These are phyloP conservation scores for Atherinomorus stipes DNA, from an alignment of 2,113 vertebrate genomes.

Conservation along the genomic window DNA sequence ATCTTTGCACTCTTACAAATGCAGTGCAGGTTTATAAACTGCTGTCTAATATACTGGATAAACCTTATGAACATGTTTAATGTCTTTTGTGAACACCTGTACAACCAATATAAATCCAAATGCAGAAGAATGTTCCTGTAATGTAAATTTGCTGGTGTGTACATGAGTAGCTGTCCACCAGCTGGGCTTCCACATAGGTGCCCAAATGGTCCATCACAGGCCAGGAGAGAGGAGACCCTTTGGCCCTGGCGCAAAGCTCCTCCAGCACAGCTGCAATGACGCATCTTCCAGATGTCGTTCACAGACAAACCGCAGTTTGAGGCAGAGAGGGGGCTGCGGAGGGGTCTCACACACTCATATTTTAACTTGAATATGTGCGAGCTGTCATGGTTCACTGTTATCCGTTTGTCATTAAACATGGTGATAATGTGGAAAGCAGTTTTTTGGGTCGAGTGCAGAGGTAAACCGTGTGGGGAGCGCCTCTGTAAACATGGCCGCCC, in stretches of 20 bases:
- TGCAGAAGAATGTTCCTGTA: constrained; percentile 1
- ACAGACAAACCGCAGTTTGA: constrained; percentile 48
- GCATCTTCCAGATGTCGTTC: constrained; percentile 81
- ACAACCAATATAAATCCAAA: constrained; percentile 6
- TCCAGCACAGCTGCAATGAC: constrained; percentile 81
- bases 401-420: constrained; percentile 59
- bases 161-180: constrained; percentile 67
- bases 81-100: background rate
- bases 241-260: constrained; percentile 75
- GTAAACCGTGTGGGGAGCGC: constrained; percentile 21
- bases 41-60: background rate
- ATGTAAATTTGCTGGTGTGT: constrained; percentile 34
- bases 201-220: constrained; percentile 65
- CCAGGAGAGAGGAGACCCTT: constrained; percentile 72
- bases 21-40: background rate
- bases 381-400: constrained; percentile 50
- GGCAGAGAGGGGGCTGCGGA: constrained; percentile 32
- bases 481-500: constrained; percentile 35
- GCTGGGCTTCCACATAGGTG: constrained; percentile 67
- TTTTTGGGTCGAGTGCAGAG: constrained; percentile 32
- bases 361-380: constrained; percentile 58
- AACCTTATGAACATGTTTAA: background rate
- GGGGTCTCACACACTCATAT: constrained; percentile 57
- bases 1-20: constrained; percentile 3
- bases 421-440: constrained; percentile 60